Base-by-base conservation (phyloP, 2,113 vertebrate genomes). In the Tenebrosternarchus preto region DNA sequence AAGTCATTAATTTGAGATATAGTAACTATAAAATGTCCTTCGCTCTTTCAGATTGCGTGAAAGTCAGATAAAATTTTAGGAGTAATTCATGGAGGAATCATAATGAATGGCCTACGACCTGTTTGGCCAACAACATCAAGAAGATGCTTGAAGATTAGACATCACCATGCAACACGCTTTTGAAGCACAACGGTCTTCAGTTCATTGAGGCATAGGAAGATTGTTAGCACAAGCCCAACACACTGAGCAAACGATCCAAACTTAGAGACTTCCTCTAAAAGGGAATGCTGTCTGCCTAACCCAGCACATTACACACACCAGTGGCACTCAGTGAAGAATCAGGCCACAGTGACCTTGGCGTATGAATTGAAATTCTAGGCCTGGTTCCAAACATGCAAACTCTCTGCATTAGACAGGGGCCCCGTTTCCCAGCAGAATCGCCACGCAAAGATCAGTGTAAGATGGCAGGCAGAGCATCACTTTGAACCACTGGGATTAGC, bases 401-500 rank as follows among this genome's bases (percentile, higher is more conserved):
- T 68, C 61, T 16, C 31, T 25, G 4, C 27, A 36, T 59, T 8
- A 80, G 55, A 73, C 20, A 16, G 22, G 31, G 68, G 17, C 19
- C 36, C 19, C 31, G 20, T 64, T 53, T 72, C 43, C 27, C 12
- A 22, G 53, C 24, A 53, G n/a, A n/a, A 3, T 22, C 29, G n/a
- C 2, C 22, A 46, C 70, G 39, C 46, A 39, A 64, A 66, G 78
- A 80, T 73, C 78, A 64, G 20, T 56, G 59, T n/a, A 73, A 66
- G 70, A 73, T 66, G 78, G 70, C 69, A 73, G 43, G 57, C 39
- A 29, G 64, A 55, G 69, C 25, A 17, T 63, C 16, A 36, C 78
- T 73, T 80, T 73, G 70, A 80, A 63, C n/a, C 39, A 22, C 39
- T 39, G 29, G 67, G 73, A 80, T 80, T 80, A 67, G 70, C 70